Base-by-base conservation (phyloP, 2,113 vertebrate genomes). In the Esox niger region DNA sequence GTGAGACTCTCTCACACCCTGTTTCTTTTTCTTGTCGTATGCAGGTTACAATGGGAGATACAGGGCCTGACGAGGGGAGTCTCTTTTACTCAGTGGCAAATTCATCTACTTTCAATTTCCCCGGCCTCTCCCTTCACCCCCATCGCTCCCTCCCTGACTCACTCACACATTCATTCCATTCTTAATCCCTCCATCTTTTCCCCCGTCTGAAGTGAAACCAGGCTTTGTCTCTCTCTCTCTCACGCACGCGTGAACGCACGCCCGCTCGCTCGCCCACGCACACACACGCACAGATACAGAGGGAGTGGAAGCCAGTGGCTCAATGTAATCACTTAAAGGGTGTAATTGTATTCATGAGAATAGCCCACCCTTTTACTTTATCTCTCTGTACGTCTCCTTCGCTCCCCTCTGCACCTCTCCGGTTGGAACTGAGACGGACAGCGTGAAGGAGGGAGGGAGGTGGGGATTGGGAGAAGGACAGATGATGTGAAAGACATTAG, bases 401-500 rank as follows among this genome's bases (percentile, higher is more conserved):
- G 73, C 75, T 75, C 83, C 83, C 84, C 83, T 86, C 83, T 84
- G 83, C 87, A 84, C 81, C 61, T 66, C 66, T 83, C 5, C 5
- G 35, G 35, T 11, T 38, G 35, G 5, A 38, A 38, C 5, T 11
- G 11, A 38, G 35, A 38, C 35, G 11, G 11, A 38, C 35, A 38
- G 35, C 5, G 35, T 38, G 35, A 38, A 11, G 35, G 35, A 38
- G 35, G 11, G 35, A 38, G 35, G 11, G 35, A 38, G 35, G 35
- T 5, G 35, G 35, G 35, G 5, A 11, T 5, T 38, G 35, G 11
- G 35, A 38, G 35, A 38, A 38, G 35, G 35, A 11, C 5, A 38
- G 11, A 38, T 6, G 35, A 11, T 5, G 35, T 5, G 35, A 38
- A 38, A 38, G 35, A 38, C 35, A 6, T 5, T 5, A 11, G 11